Evolutionary conservation across 2,797 vertebrate genomes (phyloP), one percentile per base, ranked within the genome.

Genomic region (Meda fulgida): DNA sequence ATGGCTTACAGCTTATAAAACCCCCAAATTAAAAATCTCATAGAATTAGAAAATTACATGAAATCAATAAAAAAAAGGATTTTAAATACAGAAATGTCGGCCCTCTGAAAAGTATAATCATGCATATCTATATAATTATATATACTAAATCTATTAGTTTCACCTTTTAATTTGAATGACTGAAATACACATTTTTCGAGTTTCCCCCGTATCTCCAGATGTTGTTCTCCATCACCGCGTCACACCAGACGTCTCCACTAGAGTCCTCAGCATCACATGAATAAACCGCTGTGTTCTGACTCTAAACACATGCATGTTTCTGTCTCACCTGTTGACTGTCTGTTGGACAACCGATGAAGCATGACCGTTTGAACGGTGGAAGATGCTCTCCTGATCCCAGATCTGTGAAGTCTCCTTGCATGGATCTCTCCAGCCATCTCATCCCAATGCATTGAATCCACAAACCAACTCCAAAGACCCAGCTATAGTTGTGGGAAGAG

Each of bases 341-440:
- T 86, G 55, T 34, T 73, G 23, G 65, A 71, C 51, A 60, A 18
- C 10, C 65, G 86, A 53, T 83, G 72, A 43, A 46, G 46, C 46
- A 46, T 14, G 46, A 46, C 46, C 46, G 46, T 5, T 1, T 46
- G 46, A 46, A 1, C 46, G 13, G 82, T 60, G n/a, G 65, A 69
- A 58, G 65, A 53, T 0, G 83, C 76, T 87, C 85, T 92, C 84
- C 86, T 88, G 16, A 83, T 88, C 29, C 91, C 70, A 0, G 82
- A 87, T 78, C 87, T 93, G 83, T 84, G 91, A 80, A 89, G 91
- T 18, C 36, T 88, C 78, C 94, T 92, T 83, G 90, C 85, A 38
- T 91, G 88, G 60, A 93, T 87, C 84, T 94, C 91, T 3, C 92
- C 86, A 11, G 93, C 93, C 94, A 95, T 93, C 77, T 88, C 90